A percentile compares a stretch with the other conserved stretches of the same genome.
phyloP scores from a whole-genome alignment of 2,888 invertebrate species.

The Rosalia funebris region DNA sequence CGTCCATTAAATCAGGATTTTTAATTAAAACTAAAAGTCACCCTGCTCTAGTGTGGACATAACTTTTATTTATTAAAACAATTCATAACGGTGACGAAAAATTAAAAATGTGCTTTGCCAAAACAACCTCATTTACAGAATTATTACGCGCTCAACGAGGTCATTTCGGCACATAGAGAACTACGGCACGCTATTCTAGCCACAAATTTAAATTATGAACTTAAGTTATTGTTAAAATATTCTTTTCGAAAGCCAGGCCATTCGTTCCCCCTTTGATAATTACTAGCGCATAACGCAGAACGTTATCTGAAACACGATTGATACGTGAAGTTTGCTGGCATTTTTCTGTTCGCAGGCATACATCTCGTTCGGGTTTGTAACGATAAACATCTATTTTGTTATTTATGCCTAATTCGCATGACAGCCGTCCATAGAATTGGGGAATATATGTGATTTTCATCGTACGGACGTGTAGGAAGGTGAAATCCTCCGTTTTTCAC shows the following conservation, averaged over 20 bases:
- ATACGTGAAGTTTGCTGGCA: constrained; percentile 9
- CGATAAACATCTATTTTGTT: constrained; percentile 21
- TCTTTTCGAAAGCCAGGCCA: neutral
- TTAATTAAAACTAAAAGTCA: constrained; percentile 9
- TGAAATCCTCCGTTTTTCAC: constrained; percentile 11
- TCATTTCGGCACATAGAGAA: neutral
- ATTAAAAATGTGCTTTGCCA: constrained; percentile 13
- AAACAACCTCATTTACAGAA: constrained; percentile 16
- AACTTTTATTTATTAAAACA: constrained; percentile 8
- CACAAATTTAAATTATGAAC: constrained; percentile 18
- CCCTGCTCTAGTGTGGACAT: neutral
- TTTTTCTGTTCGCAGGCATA: constrained; percentile 10
- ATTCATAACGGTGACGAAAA: neutral
- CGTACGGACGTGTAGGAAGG: constrained; percentile 1
- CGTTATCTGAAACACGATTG: constrained; percentile 21
- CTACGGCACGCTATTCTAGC: constrained; percentile 1
- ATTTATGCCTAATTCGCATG: constrained; percentile 26
- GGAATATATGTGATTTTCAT: constrained; percentile 17
- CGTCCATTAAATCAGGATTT: neutral
- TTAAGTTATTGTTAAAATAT: constrained; percentile 20
- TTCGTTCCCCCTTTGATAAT: constrained; percentile 4
- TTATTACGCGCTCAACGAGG: constrained; percentile 10
- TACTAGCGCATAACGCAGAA: constrained; percentile 1
- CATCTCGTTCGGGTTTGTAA: constrained; percentile 19
- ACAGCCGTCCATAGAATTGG: constrained; percentile 8